Evolutionary conservation across 1,140 invertebrate genomes (phyloP), one percentile per base, ranked within the genome.

Genomic region (Lasioglossum baleicum): DNA sequence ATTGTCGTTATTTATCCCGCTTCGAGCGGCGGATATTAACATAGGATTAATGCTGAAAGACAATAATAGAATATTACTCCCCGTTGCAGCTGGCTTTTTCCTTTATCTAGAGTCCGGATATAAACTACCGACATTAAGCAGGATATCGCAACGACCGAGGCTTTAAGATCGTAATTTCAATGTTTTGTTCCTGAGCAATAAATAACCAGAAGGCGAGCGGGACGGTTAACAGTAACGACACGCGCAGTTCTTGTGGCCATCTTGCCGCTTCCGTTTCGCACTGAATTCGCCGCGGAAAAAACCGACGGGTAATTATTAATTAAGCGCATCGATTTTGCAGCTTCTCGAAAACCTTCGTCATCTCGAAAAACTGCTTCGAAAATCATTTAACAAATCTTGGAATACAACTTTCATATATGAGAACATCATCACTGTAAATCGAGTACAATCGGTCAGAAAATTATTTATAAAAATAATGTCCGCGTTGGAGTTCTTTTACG

Each of bases 161-260:
- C 40, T 65, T 65, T 20, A 42, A 65, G 63, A n/a, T 65, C 35
- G 63, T 42, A 65, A 65, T 65, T 65, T n/a, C 35, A n/a, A 11
- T 35, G 63, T 65, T 42, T 65, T 65, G 63, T 65, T 65, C 20
- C 20, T 17, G 5, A 2, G 35, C 63, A 3, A 42, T 65, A 65
- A 65, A 65, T 42, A 65, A 65, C 35, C 17, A 20, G 63, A n/a
- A 65, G 63, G 20, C 26, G 63, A 10, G 35, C 35, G 35, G 17
- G 17, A 10, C 63, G 35, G 35, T 42, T 15, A 65, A n/a, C 63
- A n/a, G 63, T n/a, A 42, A 65, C 63, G 63, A 42, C 63, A 42
- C 17, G 40, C 61, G 31, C 2, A 20, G 15, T 65, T 65, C 17
- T 42, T 42, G 63, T 35, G 15, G 63, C 31, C 63, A 65, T 65